These are phyloP conservation scores for Hippoglossus hippoglossus DNA, from an alignment of 2,797 vertebrate genomes.

Conservation along the genomic window DNA sequence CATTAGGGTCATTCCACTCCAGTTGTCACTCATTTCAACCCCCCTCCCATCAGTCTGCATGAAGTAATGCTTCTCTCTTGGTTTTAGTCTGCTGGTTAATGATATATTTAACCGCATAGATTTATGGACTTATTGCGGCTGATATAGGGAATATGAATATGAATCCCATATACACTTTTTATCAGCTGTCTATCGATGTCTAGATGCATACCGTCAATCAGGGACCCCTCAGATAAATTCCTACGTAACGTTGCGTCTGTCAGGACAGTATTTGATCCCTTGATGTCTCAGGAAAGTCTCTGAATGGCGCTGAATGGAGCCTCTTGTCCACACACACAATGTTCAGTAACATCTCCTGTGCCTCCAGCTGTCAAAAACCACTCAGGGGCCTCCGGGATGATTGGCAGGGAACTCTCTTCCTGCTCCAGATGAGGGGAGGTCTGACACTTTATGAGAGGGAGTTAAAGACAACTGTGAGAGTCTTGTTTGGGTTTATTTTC, in stretches of 20 bases:
- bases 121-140: conserved; percentile 19
- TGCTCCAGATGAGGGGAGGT: conserved; percentile 66
- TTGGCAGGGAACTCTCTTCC: conserved; percentile 75
- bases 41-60: conserved; percentile 24
- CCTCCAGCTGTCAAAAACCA: conserved; percentile 58
- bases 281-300: conserved; percentile 32
- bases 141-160: conserved; percentile 30
- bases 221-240: conserved; percentile 15
- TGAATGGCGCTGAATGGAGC: conserved; percentile 22
- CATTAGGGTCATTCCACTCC: conserved; percentile 72
- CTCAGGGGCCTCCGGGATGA: conserved; percentile 65
- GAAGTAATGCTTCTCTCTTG: conserved; percentile 43
- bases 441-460: conserved; percentile 68
- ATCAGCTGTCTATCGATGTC: background rate
- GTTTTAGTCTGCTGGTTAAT: conserved; percentile 39
- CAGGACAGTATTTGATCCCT: conserved; percentile 31
- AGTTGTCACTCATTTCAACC: conserved; percentile 51
- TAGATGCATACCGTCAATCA: conserved; percentile 32
- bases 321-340: conserved; percentile 38
- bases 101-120: conserved; percentile 27
- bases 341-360: conserved; percentile 30
- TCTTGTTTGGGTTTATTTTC: conserved; percentile 63
- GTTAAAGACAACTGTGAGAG: conserved; percentile 62
- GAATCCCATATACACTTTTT: conserved; percentile 6
- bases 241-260: conserved; percentile 25